Conservation (phyloP, 2,888 invertebrate species). For the Hemaris fuciformis region DNA sequence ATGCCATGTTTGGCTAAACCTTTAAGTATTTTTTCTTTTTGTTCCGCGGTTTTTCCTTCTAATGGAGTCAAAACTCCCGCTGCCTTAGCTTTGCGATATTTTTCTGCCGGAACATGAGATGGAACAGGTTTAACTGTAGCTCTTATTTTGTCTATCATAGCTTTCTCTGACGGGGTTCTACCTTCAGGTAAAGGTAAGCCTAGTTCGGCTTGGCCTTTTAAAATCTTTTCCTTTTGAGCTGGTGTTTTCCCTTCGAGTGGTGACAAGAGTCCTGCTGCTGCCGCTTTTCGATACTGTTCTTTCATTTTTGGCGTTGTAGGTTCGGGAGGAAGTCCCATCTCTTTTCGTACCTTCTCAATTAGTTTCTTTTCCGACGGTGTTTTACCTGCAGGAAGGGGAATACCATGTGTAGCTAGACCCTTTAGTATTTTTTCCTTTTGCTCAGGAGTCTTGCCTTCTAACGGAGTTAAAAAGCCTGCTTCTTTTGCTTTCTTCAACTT, state of each 20-base stretch:
- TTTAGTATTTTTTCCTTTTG: slow-evolving; percentile 33
- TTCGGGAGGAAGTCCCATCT: slow-evolving; percentile 36
- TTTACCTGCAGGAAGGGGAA: slow-evolving; percentile 35
- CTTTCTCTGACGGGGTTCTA: slow-evolving; percentile 35
- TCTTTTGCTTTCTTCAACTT: slow-evolving; percentile 29
- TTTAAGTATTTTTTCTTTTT: slow-evolving; percentile 38
- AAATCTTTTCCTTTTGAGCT: slow-evolving; percentile 34
- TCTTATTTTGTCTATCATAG: slow-evolving; percentile 32
- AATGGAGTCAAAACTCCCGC: slow-evolving; percentile 37
- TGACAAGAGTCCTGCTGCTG: slow-evolving; percentile 29
- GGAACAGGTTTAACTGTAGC: neutral
- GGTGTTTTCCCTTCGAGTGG: slow-evolving; percentile 39
- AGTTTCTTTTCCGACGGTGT: slow-evolving; percentile 33
- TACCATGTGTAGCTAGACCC: slow-evolving; percentile 23
- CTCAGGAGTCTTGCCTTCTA: slow-evolving; percentile 26
- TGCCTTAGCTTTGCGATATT: slow-evolving; percentile 25
- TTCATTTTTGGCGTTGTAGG: slow-evolving; percentile 26
- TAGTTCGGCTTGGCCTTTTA: slow-evolving; percentile 29
- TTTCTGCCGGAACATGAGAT: slow-evolving; percentile 15
- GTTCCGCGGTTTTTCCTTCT: slow-evolving; percentile 31
- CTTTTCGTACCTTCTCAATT: slow-evolving; percentile 27
- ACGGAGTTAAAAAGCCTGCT: slow-evolving; percentile 28
- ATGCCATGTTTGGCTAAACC: slow-evolving; percentile 28
- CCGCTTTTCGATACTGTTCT: slow-evolving; percentile 27
- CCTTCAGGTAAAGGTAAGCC: slow-evolving; percentile 39